phyloP scores from a whole-genome alignment of 2,888 invertebrate genomes.

The Cyrtodaria siliqua region DNA sequence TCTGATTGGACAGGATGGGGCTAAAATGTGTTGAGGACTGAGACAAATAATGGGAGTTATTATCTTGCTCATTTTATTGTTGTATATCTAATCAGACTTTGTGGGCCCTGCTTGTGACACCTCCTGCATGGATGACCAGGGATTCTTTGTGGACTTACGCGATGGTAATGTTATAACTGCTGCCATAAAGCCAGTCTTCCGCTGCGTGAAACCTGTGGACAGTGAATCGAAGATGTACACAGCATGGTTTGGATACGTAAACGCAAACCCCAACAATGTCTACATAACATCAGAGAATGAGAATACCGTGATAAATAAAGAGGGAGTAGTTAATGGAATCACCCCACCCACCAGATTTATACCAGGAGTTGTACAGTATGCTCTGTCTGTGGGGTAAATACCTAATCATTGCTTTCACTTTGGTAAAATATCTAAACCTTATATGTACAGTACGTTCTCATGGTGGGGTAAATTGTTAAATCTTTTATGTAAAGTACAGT shows the following conservation, averaged over 20 bases:
- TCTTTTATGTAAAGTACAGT: too few relatives aligned
- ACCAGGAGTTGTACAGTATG: slow-evolving; percentile 60
- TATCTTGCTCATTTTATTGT: too few relatives aligned
- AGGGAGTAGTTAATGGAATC: not conserved
- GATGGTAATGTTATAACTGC: slow-evolving; percentile 56
- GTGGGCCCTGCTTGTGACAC: slow-evolving; percentile 76
- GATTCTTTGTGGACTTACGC: slow-evolving; percentile 63
- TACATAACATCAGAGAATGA: slow-evolving; percentile 64
- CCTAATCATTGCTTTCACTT: not conserved
- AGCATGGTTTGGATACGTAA: slow-evolving; percentile 77
- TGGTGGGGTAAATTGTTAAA: too few relatives aligned
- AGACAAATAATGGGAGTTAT: too few relatives aligned
- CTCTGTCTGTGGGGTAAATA: slow-evolving; percentile 63
- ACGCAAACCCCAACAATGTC: slow-evolving; percentile 71
- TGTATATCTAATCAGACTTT: slow-evolving; percentile 66
- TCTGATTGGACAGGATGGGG: too few relatives aligned
- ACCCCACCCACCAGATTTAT: slow-evolving; percentile 62
- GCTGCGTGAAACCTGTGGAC: slow-evolving; percentile 52
- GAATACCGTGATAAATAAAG: slow-evolving; percentile 53
- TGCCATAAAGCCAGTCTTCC: slow-evolving; percentile 62
- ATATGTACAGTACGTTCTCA: too few relatives aligned
- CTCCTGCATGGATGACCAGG: slow-evolving; percentile 68
- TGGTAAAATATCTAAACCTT: not conserved
- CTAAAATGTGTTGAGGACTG: too few relatives aligned
- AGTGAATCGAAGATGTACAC: slow-evolving; percentile 23